Evolutionary conservation across 1,140 invertebrate genomes (phyloP), one percentile per base, ranked within the genome.

Genomic region (Zaprionus capensis): DNA sequence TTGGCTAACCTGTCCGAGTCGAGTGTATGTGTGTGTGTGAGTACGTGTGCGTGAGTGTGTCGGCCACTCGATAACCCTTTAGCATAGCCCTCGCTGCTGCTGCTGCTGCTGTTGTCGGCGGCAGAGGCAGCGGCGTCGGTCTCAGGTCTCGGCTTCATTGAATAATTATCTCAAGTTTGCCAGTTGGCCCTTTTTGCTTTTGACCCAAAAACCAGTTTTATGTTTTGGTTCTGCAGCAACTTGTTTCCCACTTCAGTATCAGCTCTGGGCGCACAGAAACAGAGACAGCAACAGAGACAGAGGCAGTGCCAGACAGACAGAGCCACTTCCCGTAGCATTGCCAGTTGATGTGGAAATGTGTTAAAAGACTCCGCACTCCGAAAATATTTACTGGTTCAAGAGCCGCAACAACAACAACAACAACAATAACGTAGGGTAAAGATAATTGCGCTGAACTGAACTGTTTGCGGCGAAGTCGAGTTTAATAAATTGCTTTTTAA

Each of bases 91-190:
- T 71, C 51, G 58, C 61, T 65, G 62, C 44, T 17, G 41, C 41
- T 17, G 41, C 41, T 17, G 41, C 41, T 6, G 41, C 5, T n/a
- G 41, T 17, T n/a, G 41, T 46, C 41, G 41, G 3, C n/a, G 9
- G 9, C 31, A 34, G 2, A 34, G 31, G 31, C 31, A 34, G 31
- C 4, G 41, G n/a, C 41, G n/a, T 17, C 41, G 41, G 41, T 46
- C 53, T 57, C 59, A 70, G 72, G 59, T 63, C 72, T 84, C 61
- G 77, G 71, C 84, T 90, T 84, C 85, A 88, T 87, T 87, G 77
- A 87, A 87, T 87, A 87, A 87, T 87, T 88, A 87, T 90, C 81
- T 88, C 71, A 79, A 84, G 78, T 78, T 87, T 88, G 80, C 83
- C 84, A 81, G 83, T 86, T 77, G 70, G 65, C 73, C 46, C 58